These are phyloP conservation scores for Parnassius apollo DNA, from an alignment of 2,888 invertebrate species.

Conservation along the genomic window DNA sequence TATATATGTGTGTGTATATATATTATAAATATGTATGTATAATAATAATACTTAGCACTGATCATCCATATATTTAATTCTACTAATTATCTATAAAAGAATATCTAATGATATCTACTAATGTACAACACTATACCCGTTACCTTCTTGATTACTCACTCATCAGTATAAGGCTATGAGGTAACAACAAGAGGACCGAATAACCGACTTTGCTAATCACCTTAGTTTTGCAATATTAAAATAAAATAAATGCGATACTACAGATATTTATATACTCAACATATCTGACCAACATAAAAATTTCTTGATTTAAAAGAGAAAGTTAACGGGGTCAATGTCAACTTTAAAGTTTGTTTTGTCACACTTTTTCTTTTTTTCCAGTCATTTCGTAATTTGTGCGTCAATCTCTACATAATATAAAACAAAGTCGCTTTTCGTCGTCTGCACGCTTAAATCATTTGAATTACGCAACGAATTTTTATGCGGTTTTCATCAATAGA, in stretches of 20 bases:
- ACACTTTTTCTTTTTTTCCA: too few relatives aligned
- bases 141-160: conserved; percentile 32
- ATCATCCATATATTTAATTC: not conserved
- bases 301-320: conserved; percentile 29
- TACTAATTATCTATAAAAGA: too few relatives aligned
- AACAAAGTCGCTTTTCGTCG: too few relatives aligned
- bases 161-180: conserved; percentile 47
- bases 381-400: too few relatives aligned
- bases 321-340: conserved; percentile 29
- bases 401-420: too few relatives aligned
- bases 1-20: too few relatives aligned
- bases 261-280: conserved; percentile 6
- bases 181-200: conserved; percentile 45
- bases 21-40: too few relatives aligned
- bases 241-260: conserved; percentile 12
- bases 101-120: not conserved
- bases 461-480: too few relatives aligned
- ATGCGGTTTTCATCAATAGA: too few relatives aligned
- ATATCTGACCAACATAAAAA: conserved; percentile 10
- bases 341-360: not conserved
- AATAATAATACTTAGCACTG: too few relatives aligned
- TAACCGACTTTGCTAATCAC: conserved; percentile 41
- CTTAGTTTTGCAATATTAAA: conserved; percentile 22
- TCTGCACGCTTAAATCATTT: too few relatives aligned
- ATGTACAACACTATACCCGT: conserved; percentile 29